A percentile compares a stretch with the other conserved stretches of the same genome.
These are phyloP conservation scores for Entosphenus tridentatus DNA, from an alignment of 2,113 vertebrate genomes.

Conservation along the genomic window DNA sequence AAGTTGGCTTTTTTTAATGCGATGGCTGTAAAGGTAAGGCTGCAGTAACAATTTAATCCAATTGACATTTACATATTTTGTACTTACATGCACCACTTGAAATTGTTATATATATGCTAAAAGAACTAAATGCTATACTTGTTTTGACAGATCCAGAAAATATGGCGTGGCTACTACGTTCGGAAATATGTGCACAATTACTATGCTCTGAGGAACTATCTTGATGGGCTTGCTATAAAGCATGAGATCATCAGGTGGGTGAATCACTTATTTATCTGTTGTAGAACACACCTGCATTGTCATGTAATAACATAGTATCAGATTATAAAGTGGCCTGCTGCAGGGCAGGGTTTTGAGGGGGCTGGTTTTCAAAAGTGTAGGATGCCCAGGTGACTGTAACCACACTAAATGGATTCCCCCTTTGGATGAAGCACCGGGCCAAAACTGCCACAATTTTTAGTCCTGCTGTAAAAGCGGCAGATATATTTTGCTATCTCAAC, in stretches of 20 bases:
- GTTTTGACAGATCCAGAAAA: constrained; percentile 46
- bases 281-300: too few relatives aligned
- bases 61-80: constrained; percentile 39
- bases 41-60: constrained; percentile 62
- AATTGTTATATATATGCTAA: too few relatives aligned
- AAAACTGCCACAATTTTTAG: too few relatives aligned
- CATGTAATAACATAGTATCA: too few relatives aligned
- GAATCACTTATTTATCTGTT: not conserved
- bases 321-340: too few relatives aligned
- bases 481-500: too few relatives aligned
- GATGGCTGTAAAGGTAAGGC: constrained; percentile 99
- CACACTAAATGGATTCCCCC: too few relatives aligned
- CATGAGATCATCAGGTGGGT: constrained; percentile 53
- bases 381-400: too few relatives aligned
- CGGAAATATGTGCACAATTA: constrained; percentile 61
- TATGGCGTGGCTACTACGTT: constrained; percentile 49
- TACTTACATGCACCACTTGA: not conserved
- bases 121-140: constrained; percentile 3
- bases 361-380: too few relatives aligned
- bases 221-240: constrained; percentile 33
- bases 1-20: constrained; percentile 92
- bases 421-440: too few relatives aligned
- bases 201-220: constrained; percentile 45
- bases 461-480: too few relatives aligned
- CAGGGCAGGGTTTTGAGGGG: too few relatives aligned